phyloP scores from a whole-genome alignment of 2,797 vertebrate species.

The Artibeus lituratus region DNA sequence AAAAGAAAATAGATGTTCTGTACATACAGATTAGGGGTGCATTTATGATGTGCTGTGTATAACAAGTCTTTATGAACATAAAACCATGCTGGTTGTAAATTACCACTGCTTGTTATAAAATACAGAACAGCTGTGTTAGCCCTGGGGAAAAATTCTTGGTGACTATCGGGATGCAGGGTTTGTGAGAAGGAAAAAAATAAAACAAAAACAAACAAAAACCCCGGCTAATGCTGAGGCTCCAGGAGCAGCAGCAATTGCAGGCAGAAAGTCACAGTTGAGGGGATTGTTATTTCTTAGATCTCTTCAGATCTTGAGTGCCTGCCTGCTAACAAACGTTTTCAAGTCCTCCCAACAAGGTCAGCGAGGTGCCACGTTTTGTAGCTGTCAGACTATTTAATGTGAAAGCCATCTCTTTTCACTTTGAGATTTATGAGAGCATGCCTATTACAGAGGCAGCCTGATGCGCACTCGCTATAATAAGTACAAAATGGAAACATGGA shows the following conservation, averaged over 20 bases:
- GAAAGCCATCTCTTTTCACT: neutral
- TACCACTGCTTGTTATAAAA: neutral
- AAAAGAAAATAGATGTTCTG: neutral
- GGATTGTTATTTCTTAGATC: neutral
- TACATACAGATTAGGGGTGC: neutral
- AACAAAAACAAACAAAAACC: neutral
- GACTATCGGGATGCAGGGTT: neutral
- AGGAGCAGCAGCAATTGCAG: neutral
- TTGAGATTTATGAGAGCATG: neutral
- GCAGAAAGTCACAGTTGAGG: neutral
- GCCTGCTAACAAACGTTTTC: neutral
- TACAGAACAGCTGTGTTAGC: neutral
- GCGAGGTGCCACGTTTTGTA: neutral
- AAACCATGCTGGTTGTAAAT: slow-evolving; percentile 22
- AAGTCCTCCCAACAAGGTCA: slow-evolving; percentile 25
- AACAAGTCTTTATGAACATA: slow-evolving; percentile 35
- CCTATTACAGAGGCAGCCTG: neutral
- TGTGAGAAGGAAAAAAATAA: neutral
- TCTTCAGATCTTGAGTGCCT: neutral
- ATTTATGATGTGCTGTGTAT: neutral
- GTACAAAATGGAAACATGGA: neutral
- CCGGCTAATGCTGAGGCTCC: neutral
- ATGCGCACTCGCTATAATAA: neutral
- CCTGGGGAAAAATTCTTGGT: neutral
- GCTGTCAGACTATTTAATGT: neutral